A percentile compares a stretch with the other conserved stretches of the same genome.
Conservation (phyloP, 2,888 invertebrate species). For the Cephus nigrinus region DNA sequence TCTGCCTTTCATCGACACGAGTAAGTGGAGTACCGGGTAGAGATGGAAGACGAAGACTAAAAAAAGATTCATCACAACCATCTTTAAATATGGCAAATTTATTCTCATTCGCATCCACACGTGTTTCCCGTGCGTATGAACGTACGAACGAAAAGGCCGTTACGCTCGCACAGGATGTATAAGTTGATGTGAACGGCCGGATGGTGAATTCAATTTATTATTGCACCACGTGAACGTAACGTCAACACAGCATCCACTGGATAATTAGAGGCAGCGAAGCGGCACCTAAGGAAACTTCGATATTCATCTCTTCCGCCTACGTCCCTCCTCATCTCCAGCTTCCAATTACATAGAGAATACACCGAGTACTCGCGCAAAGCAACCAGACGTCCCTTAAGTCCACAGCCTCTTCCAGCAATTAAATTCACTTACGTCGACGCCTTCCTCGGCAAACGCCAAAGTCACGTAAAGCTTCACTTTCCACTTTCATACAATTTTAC, state of each 20-base stretch:
- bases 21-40: background rate
- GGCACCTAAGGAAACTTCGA: background rate
- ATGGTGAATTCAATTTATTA: conserved; percentile 5
- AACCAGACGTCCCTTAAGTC: background rate
- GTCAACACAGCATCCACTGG: background rate
- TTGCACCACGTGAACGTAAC: background rate
- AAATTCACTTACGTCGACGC: background rate
- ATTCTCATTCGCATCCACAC: background rate
- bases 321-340: too few species aligned
- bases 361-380: background rate
- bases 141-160: background rate
- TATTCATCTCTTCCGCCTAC: background rate
- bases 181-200: background rate
- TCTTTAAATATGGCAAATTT: background rate
- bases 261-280: background rate
- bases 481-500: background rate
- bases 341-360: background rate
- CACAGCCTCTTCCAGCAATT: background rate
- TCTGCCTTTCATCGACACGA: background rate
- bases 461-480: background rate
- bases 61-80: background rate
- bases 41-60: too few species aligned
- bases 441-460: background rate
- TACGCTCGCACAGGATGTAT: conserved; percentile 1
- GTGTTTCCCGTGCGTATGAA: background rate